Evolutionary conservation across 2,888 invertebrate genomes (phyloP).

Genomic region (Macrostomum cliftonense): DNA sequence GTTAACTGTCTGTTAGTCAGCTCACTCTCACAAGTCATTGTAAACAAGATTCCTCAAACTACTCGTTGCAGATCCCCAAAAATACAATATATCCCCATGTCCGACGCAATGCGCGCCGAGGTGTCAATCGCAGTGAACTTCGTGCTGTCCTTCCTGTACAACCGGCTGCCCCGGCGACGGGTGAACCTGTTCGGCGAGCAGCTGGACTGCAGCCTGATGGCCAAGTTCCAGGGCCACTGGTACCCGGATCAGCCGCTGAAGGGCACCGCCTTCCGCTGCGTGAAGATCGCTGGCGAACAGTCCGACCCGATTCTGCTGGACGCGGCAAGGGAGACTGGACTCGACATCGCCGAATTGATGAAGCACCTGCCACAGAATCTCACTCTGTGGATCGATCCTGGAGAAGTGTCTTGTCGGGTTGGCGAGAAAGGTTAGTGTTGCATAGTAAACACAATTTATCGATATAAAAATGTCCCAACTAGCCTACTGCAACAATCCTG

Average conservation of each 20-base stretch:
- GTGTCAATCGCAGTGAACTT: slow-evolving; percentile 94
- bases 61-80: no score
- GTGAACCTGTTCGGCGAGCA: slow-evolving; percentile 94
- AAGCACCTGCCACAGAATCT: slow-evolving; percentile 82
- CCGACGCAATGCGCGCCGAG: slow-evolving; percentile 98
- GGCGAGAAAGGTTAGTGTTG: slow-evolving; percentile 71
- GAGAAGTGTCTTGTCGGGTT: slow-evolving; percentile 75
- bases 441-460: no score
- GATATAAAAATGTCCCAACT: no score
- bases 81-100: no score
- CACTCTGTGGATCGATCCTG: slow-evolving; percentile 88
- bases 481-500: no score
- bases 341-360: slow-evolving; percentile 73
- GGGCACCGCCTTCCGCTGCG: slow-evolving; percentile 82
- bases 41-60: no score
- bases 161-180: slow-evolving; percentile 81
- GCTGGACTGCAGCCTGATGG: slow-evolving; percentile 76
- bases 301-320: slow-evolving; percentile 73
- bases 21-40: no score
- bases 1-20: no score
- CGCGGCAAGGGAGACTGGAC: slow-evolving; percentile 75
- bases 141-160: slow-evolving; percentile 92
- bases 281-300: slow-evolving; percentile 44
- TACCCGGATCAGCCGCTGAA: slow-evolving; percentile 86
- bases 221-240: slow-evolving; percentile 81